These are phyloP conservation scores for Grammomys dolichurus DNA, from an alignment of 2,113 vertebrate genomes.

Conservation along the genomic window DNA sequence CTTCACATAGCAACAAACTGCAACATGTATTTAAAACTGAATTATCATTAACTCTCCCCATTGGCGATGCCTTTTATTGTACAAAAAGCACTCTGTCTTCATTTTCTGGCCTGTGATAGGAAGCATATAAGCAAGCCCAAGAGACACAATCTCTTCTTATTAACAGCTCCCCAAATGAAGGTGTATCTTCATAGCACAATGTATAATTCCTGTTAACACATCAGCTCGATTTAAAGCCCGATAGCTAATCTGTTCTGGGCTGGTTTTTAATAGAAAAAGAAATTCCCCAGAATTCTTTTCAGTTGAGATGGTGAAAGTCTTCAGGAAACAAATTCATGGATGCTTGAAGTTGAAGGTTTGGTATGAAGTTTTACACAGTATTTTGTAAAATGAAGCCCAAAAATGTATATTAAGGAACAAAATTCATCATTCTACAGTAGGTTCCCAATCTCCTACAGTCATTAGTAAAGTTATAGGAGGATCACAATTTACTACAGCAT, in stretches of 20 bases:
- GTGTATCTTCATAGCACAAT: neutral
- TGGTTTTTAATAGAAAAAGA: neutral
- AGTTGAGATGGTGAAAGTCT: neutral
- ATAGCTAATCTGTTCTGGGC: neutral
- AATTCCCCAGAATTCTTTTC: neutral
- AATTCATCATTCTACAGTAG: neutral
- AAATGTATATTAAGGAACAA: neutral
- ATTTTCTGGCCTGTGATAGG: neutral
- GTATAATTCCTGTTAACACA: neutral
- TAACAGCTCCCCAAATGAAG: neutral
- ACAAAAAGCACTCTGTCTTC: slow-evolving; percentile 22
- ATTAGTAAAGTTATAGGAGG: neutral
- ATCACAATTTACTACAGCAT: neutral
- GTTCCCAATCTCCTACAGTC: neutral
- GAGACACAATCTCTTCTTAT: neutral
- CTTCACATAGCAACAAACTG: neutral
- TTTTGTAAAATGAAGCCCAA: neutral
- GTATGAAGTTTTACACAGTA: neutral
- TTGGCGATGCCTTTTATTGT: neutral
- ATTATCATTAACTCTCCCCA: neutral
- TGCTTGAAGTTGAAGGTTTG: neutral
- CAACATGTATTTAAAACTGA: neutral
- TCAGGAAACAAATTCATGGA: neutral
- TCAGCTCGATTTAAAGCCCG: neutral
- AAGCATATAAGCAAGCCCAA: neutral